Evolutionary conservation across 2,113 vertebrate genomes (phyloP).

Genomic region (Rutilus rutilus): DNA sequence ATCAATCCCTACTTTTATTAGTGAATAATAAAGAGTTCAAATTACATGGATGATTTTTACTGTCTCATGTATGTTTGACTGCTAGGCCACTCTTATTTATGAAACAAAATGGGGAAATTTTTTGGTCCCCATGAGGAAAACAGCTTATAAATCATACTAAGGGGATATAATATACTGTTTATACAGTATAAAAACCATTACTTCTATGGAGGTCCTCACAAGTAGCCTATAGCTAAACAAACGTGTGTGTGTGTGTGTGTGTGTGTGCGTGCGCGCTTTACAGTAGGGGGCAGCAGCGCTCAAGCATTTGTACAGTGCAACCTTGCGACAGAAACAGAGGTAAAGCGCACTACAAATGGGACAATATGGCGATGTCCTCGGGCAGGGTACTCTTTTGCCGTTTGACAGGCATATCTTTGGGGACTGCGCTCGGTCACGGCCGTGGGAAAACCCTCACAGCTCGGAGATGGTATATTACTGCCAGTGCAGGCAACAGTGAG

Average conservation of each 20-base stretch:
- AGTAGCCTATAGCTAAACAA: too few relatives aligned
- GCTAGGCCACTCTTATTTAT: neutral
- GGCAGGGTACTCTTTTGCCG: slow-evolving; percentile 50
- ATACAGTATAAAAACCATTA: too few relatives aligned
- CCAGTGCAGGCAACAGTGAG: slow-evolving; percentile 68
- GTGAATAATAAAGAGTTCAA: slow-evolving; percentile 43
- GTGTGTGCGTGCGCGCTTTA: fast-evolving
- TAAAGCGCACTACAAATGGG: slow-evolving; percentile 44
- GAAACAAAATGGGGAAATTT: neutral
- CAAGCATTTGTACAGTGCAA: neutral
- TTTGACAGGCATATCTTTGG: slow-evolving; percentile 53
- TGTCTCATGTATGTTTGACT: neutral
- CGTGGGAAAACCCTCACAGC: slow-evolving; percentile 37
- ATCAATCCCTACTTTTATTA: slow-evolving; percentile 1
- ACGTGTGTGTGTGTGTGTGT: too few relatives aligned
- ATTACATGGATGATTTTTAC: slow-evolving; percentile 22
- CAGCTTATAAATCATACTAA: too few relatives aligned
- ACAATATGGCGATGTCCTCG: slow-evolving; percentile 71
- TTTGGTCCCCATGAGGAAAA: too few relatives aligned
- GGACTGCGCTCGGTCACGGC: slow-evolving; percentile 24
- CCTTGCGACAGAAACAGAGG: neutral
- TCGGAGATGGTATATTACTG: slow-evolving; percentile 57
- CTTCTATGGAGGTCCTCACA: too few relatives aligned
- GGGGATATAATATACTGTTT: too few relatives aligned
- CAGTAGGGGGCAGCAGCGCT: slow-evolving; percentile 49